phyloP scores from a whole-genome alignment of 2,113 vertebrate genomes.

The Octodon degus region DNA sequence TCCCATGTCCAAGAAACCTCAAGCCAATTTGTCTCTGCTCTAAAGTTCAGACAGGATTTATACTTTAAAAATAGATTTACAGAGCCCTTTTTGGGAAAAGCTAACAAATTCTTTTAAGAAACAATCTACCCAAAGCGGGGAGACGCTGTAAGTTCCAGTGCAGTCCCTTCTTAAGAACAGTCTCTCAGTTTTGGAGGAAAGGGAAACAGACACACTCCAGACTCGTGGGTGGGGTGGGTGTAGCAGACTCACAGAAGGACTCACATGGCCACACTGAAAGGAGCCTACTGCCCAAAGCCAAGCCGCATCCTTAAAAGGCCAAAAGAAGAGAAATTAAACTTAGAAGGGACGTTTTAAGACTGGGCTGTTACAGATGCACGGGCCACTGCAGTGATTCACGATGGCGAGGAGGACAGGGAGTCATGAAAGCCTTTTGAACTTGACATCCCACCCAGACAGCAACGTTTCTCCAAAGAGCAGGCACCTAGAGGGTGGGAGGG shows the following conservation, averaged over 20 bases:
- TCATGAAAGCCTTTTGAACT: not conserved
- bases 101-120: conserved; percentile 60
- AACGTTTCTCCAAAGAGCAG: conserved; percentile 14
- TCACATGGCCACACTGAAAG: not conserved
- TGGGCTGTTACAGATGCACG: conserved; percentile 42
- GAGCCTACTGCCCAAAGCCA: conserved; percentile 51
- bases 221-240: conserved; percentile 63
- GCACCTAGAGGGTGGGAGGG: not conserved
- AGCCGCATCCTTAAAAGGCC: conserved; percentile 77
- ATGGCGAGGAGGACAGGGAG: not conserved
- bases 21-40: conserved; percentile 49
- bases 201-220: conserved; percentile 53
- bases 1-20: conserved; percentile 57
- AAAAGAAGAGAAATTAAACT: conserved; percentile 71
- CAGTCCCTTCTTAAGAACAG: conserved; percentile 47
- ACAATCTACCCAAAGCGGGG: not conserved
- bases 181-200: conserved; percentile 61
- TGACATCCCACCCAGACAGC: not conserved
- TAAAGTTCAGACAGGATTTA: conserved; percentile 57
- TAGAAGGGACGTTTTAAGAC: conserved; percentile 62
- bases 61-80: conserved; percentile 64
- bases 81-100: conserved; percentile 61
- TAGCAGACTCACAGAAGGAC: not conserved
- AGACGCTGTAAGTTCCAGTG: not conserved
- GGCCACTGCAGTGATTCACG: conserved; percentile 51